Evolutionary conservation across 2,888 invertebrate species (phyloP).

Genomic region (Agrotis puta): DNA sequence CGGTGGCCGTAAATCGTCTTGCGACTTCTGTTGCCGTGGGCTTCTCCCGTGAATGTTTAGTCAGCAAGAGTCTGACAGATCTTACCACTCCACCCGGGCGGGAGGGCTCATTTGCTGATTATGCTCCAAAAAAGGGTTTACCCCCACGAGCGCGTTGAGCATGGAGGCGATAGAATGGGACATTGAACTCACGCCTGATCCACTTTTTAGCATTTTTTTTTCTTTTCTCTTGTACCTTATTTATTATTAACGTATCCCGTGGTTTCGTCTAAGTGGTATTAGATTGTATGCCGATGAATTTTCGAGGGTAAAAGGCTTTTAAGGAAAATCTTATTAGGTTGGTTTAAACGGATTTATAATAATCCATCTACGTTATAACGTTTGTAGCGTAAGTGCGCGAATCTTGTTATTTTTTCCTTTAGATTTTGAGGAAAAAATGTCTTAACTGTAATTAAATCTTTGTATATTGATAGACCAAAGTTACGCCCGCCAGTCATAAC

Average conservation of each 20-base stretch:
- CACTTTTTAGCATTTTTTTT: background rate
- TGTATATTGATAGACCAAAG: no score
- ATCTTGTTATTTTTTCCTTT: background rate
- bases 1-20: no score
- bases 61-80: no score
- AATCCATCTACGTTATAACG: slow-evolving; percentile 23
- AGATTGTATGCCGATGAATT: background rate
- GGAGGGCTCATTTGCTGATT: no score
- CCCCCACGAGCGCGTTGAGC: no score
- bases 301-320: slow-evolving; percentile 22
- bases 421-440: background rate
- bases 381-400: background rate
- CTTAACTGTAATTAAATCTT: background rate
- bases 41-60: no score
- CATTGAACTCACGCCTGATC: background rate
- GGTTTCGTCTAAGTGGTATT: slow-evolving; percentile 22
- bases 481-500: no score
- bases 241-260: slow-evolving; percentile 24
- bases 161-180: no score
- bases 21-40: no score
- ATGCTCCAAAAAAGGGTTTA: no score
- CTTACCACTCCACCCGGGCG: no score
- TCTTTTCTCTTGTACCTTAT: slow-evolving; percentile 10
- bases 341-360: slow-evolving; percentile 27
- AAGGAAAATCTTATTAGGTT: slow-evolving; percentile 25